Conservation (phyloP, 2,888 invertebrate genomes). For the Lomographa bimaculata region DNA sequence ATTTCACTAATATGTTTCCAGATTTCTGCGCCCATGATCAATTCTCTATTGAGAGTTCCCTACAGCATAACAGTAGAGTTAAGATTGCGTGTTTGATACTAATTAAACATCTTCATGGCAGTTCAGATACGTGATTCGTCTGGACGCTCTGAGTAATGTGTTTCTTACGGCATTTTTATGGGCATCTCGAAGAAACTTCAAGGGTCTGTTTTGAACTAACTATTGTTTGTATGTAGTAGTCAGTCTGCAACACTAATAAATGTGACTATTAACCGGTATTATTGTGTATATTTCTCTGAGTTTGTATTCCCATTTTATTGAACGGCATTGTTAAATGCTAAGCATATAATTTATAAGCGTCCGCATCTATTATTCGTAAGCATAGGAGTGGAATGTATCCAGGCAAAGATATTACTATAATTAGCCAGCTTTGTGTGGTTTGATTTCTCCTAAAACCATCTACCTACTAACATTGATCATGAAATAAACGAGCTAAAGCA, state of each 20-base stretch:
- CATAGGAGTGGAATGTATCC: too few species aligned
- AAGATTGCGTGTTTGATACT: slow-evolving; percentile 74
- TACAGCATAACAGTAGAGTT: slow-evolving; percentile 55
- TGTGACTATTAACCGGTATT: too few species aligned
- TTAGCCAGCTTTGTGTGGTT: too few species aligned
- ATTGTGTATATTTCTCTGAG: too few species aligned
- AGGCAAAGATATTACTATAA: too few species aligned
- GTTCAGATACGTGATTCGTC: slow-evolving; percentile 63
- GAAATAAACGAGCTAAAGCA: too few species aligned
- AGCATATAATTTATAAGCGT: too few species aligned
- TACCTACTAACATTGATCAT: too few species aligned
- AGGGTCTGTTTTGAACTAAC: slow-evolving; percentile 24
- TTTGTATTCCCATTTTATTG: too few species aligned
- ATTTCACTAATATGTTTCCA: slow-evolving; percentile 5
- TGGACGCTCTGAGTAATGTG: slow-evolving; percentile 57
- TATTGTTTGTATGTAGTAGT: slow-evolving; percentile 6
- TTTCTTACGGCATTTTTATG: slow-evolving; percentile 52
- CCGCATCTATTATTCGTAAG: too few species aligned
- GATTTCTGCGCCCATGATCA: neutral
- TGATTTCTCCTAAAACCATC: too few species aligned
- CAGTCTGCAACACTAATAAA: slow-evolving; percentile 9
- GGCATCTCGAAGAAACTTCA: slow-evolving; percentile 34
- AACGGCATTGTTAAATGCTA: too few species aligned
- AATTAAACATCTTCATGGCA: slow-evolving; percentile 71
- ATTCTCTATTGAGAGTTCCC: neutral